Percentiles rank a stretch among this genome's conserved stretches.
These are phyloP conservation scores for Xyrichtys novacula DNA, from an alignment of 2,797 vertebrate genomes.

Conservation along the genomic window DNA sequence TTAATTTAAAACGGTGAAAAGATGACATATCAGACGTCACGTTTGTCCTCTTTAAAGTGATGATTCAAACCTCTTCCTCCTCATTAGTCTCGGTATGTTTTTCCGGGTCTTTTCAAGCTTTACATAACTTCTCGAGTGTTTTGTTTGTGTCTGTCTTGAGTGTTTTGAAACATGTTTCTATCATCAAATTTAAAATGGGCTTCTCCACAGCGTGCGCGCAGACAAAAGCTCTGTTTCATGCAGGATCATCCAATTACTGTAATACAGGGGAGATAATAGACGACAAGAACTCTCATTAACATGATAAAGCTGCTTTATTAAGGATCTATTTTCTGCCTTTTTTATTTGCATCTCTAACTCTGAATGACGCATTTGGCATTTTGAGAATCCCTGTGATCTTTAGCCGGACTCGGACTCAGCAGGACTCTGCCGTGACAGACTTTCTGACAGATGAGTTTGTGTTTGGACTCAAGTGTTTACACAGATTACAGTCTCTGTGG, in stretches of 20 bases:
- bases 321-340: neutral
- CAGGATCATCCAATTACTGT: neutral
- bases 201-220: too few relatives aligned
- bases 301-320: constrained; percentile 1
- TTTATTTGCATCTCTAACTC: neutral
- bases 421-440: neutral
- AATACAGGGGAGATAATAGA: neutral
- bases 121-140: too few relatives aligned
- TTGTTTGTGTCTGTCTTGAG: too few relatives aligned
- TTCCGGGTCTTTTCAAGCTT: too few relatives aligned
- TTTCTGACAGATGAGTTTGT: neutral
- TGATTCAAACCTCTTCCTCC: too few relatives aligned
- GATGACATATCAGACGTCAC: too few relatives aligned
- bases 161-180: too few relatives aligned
- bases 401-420: neutral
- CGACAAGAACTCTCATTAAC: constrained; percentile 7
- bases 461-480: neutral
- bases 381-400: neutral
- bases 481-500: neutral
- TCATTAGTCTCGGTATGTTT: too few relatives aligned
- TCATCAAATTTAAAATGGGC: too few relatives aligned
- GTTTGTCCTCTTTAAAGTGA: too few relatives aligned
- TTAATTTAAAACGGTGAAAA: too few relatives aligned
- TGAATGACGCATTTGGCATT: neutral
- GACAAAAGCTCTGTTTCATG: neutral